These are phyloP conservation scores for Phorcus lineatus DNA, from an alignment of 2,888 invertebrate genomes.

Conservation along the genomic window DNA sequence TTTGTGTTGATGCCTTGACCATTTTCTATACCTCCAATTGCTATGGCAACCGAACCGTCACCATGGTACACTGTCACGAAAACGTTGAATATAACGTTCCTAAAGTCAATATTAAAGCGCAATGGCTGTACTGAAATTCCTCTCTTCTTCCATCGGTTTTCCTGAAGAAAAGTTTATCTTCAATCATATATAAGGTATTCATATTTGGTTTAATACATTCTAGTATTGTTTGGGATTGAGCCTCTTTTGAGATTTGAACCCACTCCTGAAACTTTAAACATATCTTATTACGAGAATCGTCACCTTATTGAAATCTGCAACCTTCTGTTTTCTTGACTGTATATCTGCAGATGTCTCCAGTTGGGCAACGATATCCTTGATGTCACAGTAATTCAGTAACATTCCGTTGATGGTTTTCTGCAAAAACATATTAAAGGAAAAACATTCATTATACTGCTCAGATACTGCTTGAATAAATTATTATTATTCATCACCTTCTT, in stretches of 20 bases:
- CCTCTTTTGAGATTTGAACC: too few species aligned
- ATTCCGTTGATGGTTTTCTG: constrained; percentile 12
- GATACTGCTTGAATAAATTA: too few species aligned
- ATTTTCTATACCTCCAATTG: constrained; percentile 79
- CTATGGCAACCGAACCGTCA: constrained; percentile 80
- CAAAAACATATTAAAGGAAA: too few species aligned
- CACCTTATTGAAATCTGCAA: constrained; percentile 64
- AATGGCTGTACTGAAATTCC: constrained; percentile 81
- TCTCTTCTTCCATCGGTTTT: constrained; percentile 88
- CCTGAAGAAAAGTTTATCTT: constrained; percentile 71
- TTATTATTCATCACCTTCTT: too few species aligned
- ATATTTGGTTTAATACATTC: too few species aligned
- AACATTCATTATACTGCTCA: too few species aligned
- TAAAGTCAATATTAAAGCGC: constrained; percentile 80
- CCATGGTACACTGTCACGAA: constrained; percentile 76
- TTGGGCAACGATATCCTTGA: constrained; percentile 63
- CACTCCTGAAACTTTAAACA: too few species aligned
- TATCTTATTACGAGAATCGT: too few species aligned
- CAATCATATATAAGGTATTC: neutral
- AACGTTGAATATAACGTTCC: constrained; percentile 52
- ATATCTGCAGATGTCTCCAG: constrained; percentile 62
- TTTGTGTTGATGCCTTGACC: constrained; percentile 91
- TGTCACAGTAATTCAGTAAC: constrained; percentile 37
- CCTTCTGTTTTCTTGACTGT: constrained; percentile 53
- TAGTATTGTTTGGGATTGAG: too few species aligned